Evolutionary conservation across 2,113 vertebrate species (phyloP).

Genomic region (Telmatochromis sp.): DNA sequence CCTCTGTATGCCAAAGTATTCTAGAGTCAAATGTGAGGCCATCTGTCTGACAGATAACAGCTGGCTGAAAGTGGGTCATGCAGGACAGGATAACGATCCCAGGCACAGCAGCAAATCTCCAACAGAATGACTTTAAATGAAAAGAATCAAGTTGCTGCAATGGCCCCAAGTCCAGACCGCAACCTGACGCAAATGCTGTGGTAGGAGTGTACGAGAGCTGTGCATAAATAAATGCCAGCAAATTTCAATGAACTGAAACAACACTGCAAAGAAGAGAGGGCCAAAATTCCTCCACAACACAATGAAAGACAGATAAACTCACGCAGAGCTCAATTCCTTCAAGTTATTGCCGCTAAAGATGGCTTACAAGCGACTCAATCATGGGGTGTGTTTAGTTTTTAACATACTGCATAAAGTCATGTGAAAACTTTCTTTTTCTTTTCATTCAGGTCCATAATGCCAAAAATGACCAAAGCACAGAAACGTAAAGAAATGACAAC

Average conservation of each 20-base stretch:
- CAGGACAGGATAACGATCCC: background rate
- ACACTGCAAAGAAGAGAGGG: background rate
- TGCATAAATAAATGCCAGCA: background rate
- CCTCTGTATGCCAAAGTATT: background rate
- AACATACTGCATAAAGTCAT: background rate
- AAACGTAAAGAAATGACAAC: accelerated
- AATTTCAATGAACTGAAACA: background rate
- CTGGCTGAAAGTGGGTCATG: background rate
- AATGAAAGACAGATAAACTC: background rate
- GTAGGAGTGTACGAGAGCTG: background rate
- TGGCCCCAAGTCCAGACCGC: background rate
- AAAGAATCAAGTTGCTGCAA: too few species aligned
- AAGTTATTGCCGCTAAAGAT: background rate
- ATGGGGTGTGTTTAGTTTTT: background rate
- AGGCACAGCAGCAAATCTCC: background rate
- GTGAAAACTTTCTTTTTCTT: background rate
- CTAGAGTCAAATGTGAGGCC: background rate
- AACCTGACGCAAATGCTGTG: background rate
- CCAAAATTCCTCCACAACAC: background rate
- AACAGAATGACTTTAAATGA: background rate
- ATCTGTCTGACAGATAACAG: background rate
- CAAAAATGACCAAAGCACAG: background rate
- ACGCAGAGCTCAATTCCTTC: background rate
- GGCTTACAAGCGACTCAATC: background rate
- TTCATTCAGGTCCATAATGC: accelerated